Conservation (phyloP, 2,888 invertebrate species). For the Dasypogon diadema region DNA sequence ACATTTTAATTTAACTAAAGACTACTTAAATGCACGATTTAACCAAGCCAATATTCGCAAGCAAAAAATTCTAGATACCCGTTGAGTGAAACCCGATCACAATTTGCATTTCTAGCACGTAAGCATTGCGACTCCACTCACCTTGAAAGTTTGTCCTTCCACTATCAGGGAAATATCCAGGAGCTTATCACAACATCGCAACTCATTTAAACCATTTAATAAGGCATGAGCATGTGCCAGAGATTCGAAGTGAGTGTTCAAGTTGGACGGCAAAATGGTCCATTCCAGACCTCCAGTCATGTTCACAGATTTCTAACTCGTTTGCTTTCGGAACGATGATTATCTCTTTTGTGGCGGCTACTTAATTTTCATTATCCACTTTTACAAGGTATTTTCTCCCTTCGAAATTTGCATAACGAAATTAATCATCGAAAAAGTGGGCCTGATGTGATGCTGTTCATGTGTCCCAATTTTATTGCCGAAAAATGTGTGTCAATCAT, state of each 20-base stretch:
- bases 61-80: too few species aligned
- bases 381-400: neutral
- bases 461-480: neutral
- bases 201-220: constrained; percentile 73
- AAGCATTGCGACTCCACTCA: too few species aligned
- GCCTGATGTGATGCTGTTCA: too few species aligned
- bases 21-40: too few species aligned
- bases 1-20: too few species aligned
- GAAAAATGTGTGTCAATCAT: neutral
- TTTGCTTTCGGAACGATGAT: too few species aligned
- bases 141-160: constrained; percentile 74
- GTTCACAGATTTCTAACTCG: too few species aligned
- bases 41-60: too few species aligned
- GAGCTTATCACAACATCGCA: constrained; percentile 73
- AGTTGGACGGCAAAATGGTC: constrained; percentile 23
- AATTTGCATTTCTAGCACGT: too few species aligned
- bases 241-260: constrained; percentile 70
- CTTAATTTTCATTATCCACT: neutral
- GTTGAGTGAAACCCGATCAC: too few species aligned
- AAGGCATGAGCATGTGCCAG: constrained; percentile 72
- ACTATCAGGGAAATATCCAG: constrained; percentile 77
- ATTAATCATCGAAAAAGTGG: too few species aligned
- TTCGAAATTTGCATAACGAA: neutral
- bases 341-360: neutral
- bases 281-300: constrained; percentile 51